A percentile compares a stretch with the other conserved stretches of the same genome.
Evolutionary conservation across 1,140 invertebrate species (phyloP).

Genomic region (Trichomalopsis sarcophagae): DNA sequence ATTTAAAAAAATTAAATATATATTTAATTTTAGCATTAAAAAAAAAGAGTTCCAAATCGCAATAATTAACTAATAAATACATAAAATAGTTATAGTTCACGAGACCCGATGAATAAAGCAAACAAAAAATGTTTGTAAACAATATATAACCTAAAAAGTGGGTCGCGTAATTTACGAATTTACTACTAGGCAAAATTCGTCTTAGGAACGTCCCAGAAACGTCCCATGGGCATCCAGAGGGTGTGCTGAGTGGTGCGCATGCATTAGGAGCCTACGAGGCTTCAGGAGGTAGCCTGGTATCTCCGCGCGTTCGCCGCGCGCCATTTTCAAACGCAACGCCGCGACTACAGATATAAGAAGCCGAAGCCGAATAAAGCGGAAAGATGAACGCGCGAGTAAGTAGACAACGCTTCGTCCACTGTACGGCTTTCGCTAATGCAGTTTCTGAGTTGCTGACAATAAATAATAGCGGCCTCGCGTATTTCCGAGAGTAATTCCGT

Average conservation of each 20-base stretch:
- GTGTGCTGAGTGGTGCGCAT: slow-evolving; percentile 66
- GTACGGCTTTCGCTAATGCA: slow-evolving; percentile 26
- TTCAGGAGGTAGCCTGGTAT: neutral
- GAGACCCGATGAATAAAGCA: too few relatives aligned
- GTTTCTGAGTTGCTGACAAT: slow-evolving; percentile 38
- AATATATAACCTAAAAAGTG: neutral
- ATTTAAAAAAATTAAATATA: too few relatives aligned
- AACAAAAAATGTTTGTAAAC: neutral
- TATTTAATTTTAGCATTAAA: too few relatives aligned
- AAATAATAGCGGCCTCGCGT: slow-evolving; percentile 53
- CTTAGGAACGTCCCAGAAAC: slow-evolving; percentile 45
- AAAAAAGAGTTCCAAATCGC: neutral
- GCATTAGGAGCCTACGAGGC: slow-evolving; percentile 57
- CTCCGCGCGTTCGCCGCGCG: neutral
- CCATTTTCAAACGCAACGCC: neutral
- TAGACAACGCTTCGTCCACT: neutral
- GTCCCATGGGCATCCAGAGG: slow-evolving; percentile 66
- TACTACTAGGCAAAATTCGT: slow-evolving; percentile 1
- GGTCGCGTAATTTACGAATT: slow-evolving; percentile 3
- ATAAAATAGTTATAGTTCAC: neutral
- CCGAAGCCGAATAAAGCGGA: slow-evolving; percentile 14
- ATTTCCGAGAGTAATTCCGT: slow-evolving; percentile 54
- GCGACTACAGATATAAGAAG: neutral
- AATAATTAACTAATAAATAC: neutral
- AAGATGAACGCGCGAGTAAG: slow-evolving; percentile 48